Evolutionary conservation across 2,888 invertebrate species (phyloP).

Genomic region (Parelbella ahira): DNA sequence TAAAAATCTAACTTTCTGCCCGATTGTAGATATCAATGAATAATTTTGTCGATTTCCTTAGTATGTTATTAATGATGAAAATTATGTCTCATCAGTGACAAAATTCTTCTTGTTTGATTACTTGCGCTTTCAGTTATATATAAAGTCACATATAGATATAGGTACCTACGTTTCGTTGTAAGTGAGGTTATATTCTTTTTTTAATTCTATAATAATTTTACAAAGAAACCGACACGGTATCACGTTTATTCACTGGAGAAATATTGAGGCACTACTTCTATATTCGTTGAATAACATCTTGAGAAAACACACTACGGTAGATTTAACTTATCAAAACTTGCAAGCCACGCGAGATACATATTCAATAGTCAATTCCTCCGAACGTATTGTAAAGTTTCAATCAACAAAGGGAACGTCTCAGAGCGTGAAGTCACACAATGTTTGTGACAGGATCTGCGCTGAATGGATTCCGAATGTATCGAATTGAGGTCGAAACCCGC

Average conservation of each 20-base stretch:
- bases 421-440: slow-evolving; percentile 14
- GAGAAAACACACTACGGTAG: no score
- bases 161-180: no score
- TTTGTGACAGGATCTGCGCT: slow-evolving; percentile 16
- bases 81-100: background rate
- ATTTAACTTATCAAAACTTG: no score
- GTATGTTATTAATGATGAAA: slow-evolving; percentile 1
- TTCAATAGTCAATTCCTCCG: slow-evolving; percentile 6
- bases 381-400: slow-evolving; percentile 16
- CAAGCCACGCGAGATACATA: slow-evolving; percentile 4
- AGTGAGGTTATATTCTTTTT: no score
- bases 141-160: no score
- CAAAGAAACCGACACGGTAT: no score
- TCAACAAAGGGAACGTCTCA: slow-evolving; percentile 14
- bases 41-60: background rate
- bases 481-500: slow-evolving; percentile 16
- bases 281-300: no score
- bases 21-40: slow-evolving; percentile 10
- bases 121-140: no score
- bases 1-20: slow-evolving; percentile 13
- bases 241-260: no score
- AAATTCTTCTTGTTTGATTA: no score
- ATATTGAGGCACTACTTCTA: no score
- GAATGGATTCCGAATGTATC: slow-evolving; percentile 21
- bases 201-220: no score